Conservation (phyloP, 2,888 invertebrate species). For the Limnephilus auricula region DNA sequence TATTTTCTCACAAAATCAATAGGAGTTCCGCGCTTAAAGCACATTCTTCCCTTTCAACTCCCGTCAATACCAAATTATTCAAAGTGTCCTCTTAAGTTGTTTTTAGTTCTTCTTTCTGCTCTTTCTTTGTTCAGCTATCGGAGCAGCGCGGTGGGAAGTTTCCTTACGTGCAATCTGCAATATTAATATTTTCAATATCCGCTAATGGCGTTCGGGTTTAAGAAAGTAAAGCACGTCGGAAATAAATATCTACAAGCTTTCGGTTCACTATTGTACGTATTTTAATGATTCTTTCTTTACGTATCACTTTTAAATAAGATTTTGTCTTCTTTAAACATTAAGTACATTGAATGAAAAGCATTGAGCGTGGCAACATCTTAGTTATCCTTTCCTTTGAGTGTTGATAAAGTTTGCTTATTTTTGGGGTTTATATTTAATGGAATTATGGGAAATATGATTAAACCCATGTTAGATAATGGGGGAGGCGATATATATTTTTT, state of each 20-base stretch:
- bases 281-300: background rate
- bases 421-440: no score
- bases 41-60: slow-evolving; percentile 12
- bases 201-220: background rate
- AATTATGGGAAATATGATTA: no score
- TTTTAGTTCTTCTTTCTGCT: slow-evolving; percentile 17
- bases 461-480: no score
- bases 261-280: background rate
- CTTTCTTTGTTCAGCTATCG: slow-evolving; percentile 1
- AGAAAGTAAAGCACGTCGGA: background rate
- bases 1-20: background rate
- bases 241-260: background rate
- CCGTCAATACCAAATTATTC: slow-evolving; percentile 18
- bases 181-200: slow-evolving; percentile 18
- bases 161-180: slow-evolving; percentile 16
- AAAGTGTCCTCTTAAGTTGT: slow-evolving; percentile 33
- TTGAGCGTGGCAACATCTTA: background rate
- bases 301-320: background rate
- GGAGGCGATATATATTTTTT: no score
- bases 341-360: background rate
- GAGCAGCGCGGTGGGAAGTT: background rate
- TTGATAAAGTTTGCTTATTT: no score
- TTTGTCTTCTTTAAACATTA: background rate
- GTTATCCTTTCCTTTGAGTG: no score
- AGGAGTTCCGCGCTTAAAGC: background rate